Conservation (phyloP, 1,140 invertebrate species). For the Dryas iulia region DNA sequence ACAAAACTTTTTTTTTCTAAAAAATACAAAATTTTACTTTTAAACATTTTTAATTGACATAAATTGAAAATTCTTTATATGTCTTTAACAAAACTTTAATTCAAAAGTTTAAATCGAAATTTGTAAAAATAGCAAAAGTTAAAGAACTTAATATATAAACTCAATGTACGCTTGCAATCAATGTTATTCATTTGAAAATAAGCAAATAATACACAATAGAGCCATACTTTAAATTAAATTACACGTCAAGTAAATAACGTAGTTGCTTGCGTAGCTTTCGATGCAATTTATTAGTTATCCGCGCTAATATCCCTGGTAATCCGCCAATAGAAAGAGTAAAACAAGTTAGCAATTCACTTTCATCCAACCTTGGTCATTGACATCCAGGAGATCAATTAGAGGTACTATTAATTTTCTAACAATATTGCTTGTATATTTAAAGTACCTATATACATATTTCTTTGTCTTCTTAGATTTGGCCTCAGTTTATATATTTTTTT, state of each 20-base stretch:
- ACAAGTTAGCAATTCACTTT: slow-evolving; percentile 59
- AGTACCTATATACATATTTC: too few relatives aligned
- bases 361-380: slow-evolving; percentile 54
- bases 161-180: not conserved
- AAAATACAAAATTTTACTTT: too few relatives aligned
- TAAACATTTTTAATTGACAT: too few relatives aligned
- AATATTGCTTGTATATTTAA: not conserved
- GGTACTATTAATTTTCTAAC: slow-evolving; percentile 13
- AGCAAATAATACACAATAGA: not conserved
- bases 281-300: slow-evolving; percentile 17
- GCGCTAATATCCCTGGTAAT: slow-evolving; percentile 45
- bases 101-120: too few relatives aligned
- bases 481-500: not conserved
- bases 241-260: slow-evolving; percentile 5
- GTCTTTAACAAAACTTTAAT: too few relatives aligned
- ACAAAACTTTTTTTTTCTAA: too few relatives aligned
- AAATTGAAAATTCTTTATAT: too few relatives aligned
- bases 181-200: not conserved
- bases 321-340: slow-evolving; percentile 41
- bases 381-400: slow-evolving; percentile 39
- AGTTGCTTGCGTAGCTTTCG: slow-evolving; percentile 10
- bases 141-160: too few relatives aligned
- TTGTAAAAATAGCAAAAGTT: too few relatives aligned
- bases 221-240: not conserved
- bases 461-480: not conserved